Evolutionary conservation across 2,797 vertebrate genomes (phyloP).

Genomic region (Myotis pilosus): DNA sequence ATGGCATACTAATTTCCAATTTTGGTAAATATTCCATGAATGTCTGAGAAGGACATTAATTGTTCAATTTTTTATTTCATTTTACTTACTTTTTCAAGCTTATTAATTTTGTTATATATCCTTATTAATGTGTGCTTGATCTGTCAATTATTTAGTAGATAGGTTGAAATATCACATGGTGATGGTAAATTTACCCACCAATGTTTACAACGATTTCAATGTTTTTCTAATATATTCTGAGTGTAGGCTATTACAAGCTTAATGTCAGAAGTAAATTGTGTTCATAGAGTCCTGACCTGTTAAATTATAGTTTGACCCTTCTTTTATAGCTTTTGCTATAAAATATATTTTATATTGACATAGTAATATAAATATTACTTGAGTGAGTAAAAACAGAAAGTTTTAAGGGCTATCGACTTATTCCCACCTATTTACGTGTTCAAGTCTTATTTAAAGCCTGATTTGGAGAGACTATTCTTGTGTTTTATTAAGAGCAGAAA

Average conservation of each 20-base stretch:
- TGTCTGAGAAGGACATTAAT: neutral
- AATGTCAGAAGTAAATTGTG: neutral
- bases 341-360: neutral
- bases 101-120: neutral
- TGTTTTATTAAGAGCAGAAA: neutral
- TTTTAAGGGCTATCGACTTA: neutral
- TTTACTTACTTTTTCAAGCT: neutral
- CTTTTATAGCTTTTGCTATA: neutral
- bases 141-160: neutral
- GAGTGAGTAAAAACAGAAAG: neutral
- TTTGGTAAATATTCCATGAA: neutral
- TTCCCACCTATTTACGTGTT: neutral
- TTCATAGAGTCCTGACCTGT: neutral
- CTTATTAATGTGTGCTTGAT: neutral
- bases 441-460: neutral
- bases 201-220: neutral
- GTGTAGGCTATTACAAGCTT: neutral
- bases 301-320: neutral
- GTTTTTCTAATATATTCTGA: neutral
- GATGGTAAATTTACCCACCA: neutral
- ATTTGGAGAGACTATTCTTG: neutral
- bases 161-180: neutral
- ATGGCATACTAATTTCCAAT: neutral
- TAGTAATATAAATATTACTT: neutral
- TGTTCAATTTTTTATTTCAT: neutral